Percentiles rank a stretch among this genome's conserved stretches.
Evolutionary conservation across 2,797 vertebrate species (phyloP).

Genomic region (Anguilla marmorata): DNA sequence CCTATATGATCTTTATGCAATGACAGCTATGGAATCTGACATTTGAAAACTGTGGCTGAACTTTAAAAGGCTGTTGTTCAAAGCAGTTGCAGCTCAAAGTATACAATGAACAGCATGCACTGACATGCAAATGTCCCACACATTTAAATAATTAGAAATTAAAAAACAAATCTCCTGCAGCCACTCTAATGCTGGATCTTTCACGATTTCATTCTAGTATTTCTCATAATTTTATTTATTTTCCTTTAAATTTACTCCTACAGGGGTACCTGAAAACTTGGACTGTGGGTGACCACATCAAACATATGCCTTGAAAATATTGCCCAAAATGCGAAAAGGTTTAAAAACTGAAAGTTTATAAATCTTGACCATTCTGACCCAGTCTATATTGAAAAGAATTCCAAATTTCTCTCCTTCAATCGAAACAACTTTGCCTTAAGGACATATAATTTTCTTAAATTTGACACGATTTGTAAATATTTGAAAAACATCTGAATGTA

Average conservation of each 20-base stretch:
- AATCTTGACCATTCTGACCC: background rate
- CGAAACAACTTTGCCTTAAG: background rate
- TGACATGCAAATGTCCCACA: background rate
- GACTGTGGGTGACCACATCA: background rate
- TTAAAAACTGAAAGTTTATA: background rate
- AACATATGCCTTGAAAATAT: background rate
- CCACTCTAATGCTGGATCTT: background rate
- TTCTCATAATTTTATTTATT: background rate
- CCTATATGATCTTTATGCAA: background rate
- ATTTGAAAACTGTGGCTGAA: constrained; percentile 12
- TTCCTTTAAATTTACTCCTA: background rate
- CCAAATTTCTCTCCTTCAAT: background rate
- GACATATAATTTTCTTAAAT: background rate
- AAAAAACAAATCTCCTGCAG: background rate
- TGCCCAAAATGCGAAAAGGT: background rate
- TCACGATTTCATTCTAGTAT: background rate
- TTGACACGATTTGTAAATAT: background rate
- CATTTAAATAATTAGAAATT: background rate
- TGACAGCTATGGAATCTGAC: constrained; percentile 16
- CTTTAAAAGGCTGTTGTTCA: constrained; percentile 19
- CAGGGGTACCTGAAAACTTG: background rate
- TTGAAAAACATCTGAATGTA: background rate
- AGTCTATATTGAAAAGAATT: background rate
- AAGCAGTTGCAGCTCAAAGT: constrained; percentile 5
- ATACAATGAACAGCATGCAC: background rate